Conservation (phyloP, 2,888 invertebrate species). For the Calameuta idolon region DNA sequence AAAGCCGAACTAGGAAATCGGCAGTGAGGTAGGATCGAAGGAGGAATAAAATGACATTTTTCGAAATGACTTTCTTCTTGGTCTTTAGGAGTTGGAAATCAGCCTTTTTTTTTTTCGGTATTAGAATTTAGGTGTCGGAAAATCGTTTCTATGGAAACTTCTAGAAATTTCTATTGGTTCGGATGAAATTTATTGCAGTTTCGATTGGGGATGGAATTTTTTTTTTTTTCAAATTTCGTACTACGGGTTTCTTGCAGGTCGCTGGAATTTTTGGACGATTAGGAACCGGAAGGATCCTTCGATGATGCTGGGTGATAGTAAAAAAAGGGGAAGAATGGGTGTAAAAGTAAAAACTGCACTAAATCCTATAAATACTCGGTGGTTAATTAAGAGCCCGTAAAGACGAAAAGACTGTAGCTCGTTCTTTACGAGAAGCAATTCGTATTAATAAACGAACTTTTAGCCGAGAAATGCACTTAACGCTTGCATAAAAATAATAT, state of each 20-base stretch:
- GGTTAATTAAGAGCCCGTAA: conserved; percentile 46
- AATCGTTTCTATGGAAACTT: not conserved
- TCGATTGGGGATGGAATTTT: not conserved
- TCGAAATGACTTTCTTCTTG: not conserved
- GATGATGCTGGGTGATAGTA: not conserved
- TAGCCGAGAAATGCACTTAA: conserved; percentile 36
- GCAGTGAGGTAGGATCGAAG: not conserved
- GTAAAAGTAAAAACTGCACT: not conserved
- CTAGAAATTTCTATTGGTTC: not conserved
- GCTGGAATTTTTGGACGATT: not conserved
- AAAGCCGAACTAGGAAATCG: conserved; percentile 29
- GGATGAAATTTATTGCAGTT: not conserved
- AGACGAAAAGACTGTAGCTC: conserved; percentile 26
- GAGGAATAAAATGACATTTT: not conserved
- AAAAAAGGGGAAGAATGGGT: not conserved
- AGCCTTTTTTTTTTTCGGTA: not conserved
- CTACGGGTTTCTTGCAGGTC: not conserved
- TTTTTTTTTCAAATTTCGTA: not conserved
- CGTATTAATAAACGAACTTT: conserved; percentile 59
- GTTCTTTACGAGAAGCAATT: conserved; percentile 52
- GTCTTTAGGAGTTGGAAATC: not conserved
- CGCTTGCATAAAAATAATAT: conserved; percentile 41
- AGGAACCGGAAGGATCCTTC: not conserved
- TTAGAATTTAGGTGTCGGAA: not conserved
- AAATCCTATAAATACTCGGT: conserved; percentile 24